Evolutionary conservation across 2,888 invertebrate species (phyloP).

Genomic region (Zygothrica quintamaculata): DNA sequence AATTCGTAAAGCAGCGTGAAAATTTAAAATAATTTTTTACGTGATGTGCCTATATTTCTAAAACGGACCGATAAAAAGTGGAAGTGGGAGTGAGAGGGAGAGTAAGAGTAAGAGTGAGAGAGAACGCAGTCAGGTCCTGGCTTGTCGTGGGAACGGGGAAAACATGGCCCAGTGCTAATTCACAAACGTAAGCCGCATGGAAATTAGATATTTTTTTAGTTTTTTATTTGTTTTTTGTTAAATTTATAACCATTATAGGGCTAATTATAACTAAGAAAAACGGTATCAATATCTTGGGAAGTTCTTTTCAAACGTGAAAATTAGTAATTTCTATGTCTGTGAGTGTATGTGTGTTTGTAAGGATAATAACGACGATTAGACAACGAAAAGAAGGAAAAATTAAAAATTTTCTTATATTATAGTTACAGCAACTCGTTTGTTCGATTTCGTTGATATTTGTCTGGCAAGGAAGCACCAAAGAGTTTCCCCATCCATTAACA

Average conservation of each 20-base stretch:
- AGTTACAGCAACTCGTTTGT: slow-evolving; percentile 49
- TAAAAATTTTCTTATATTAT: slow-evolving; percentile 13
- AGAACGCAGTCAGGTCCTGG: slow-evolving; percentile 15
- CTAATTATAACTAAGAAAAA: too few relatives aligned
- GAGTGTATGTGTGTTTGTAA: slow-evolving; percentile 27
- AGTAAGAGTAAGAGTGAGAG: too few relatives aligned
- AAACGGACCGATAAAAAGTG: slow-evolving; percentile 5
- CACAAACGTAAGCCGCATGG: slow-evolving; percentile 44
- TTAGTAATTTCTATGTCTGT: slow-evolving; percentile 31
- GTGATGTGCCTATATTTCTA: slow-evolving; percentile 24
- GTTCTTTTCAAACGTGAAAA: too few relatives aligned
- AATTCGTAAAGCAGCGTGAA: slow-evolving; percentile 48
- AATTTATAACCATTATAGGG: too few relatives aligned
- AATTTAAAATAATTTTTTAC: slow-evolving; percentile 31
- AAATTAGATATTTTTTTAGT: slow-evolving; percentile 9
- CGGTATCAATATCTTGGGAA: too few relatives aligned
- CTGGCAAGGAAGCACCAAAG: slow-evolving; percentile 81
- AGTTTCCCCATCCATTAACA: slow-evolving; percentile 72
- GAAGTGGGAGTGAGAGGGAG: too few relatives aligned
- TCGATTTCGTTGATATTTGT: slow-evolving; percentile 52
- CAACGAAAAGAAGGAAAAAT: too few relatives aligned
- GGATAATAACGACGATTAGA: slow-evolving; percentile 3
- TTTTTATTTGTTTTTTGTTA: too few relatives aligned
- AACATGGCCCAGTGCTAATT: slow-evolving; percentile 36
- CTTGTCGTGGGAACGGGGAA: slow-evolving; percentile 6